A percentile compares a stretch with the other conserved stretches of the same genome.
Evolutionary conservation across 2,888 invertebrate species (phyloP).

Genomic region (Cryptocephalus primarius): DNA sequence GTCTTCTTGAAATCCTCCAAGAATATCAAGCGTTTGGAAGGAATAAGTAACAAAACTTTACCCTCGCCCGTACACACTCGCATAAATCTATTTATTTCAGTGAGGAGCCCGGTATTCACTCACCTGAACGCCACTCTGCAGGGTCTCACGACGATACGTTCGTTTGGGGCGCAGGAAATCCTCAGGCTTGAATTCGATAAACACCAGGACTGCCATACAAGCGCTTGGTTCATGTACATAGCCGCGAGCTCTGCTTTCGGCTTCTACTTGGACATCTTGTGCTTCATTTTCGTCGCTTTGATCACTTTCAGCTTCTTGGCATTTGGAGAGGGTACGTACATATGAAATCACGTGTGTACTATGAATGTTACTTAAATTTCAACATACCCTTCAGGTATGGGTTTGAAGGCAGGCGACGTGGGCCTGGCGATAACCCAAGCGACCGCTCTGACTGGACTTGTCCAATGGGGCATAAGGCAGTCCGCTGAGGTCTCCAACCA

Average conservation of each 20-base stretch:
- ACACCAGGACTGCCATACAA: constrained; percentile 52
- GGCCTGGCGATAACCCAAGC: constrained; percentile 57
- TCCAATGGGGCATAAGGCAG: constrained; percentile 74
- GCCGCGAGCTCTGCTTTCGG: constrained; percentile 54
- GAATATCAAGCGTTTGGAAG: constrained; percentile 56
- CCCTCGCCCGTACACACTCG: too few relatives aligned
- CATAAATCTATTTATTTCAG: constrained; percentile 36
- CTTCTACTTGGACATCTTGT: constrained; percentile 52
- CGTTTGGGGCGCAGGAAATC: constrained; percentile 57
- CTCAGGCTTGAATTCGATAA: constrained; percentile 45
- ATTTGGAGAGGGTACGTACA: constrained; percentile 29
- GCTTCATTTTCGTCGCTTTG: constrained; percentile 50
- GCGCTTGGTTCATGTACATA: constrained; percentile 57
- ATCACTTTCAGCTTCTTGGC: constrained; percentile 57
- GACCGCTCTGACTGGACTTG: constrained; percentile 47
- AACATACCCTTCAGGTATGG: constrained; percentile 14
- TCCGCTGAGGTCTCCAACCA: constrained; percentile 71
- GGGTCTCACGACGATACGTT: constrained; percentile 71
- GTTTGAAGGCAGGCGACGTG: constrained; percentile 44
- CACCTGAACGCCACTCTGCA: constrained; percentile 70
- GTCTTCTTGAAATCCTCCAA: constrained; percentile 59
- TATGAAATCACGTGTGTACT: too few relatives aligned
- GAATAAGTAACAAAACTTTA: constrained; percentile 43
- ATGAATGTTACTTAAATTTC: neutral
- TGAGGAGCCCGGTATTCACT: constrained; percentile 74